Conservation (phyloP, 2,113 vertebrate genomes). For the Neopipo cinnamomea region DNA sequence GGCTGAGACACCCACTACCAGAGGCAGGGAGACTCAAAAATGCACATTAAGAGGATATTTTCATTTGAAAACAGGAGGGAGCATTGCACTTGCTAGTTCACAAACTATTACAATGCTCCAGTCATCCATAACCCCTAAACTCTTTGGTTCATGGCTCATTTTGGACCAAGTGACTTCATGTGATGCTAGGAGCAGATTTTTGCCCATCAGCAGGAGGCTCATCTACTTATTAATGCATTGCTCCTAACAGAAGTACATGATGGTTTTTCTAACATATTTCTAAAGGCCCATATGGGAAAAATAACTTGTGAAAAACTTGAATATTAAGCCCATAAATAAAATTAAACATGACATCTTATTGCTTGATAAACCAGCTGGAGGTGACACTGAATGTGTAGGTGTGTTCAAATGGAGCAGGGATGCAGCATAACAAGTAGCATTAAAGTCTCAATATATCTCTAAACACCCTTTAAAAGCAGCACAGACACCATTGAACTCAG, state of each 20-base stretch:
- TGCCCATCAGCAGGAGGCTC: background rate
- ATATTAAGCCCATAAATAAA: conserved; percentile 45
- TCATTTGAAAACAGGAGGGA: background rate
- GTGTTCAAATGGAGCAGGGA: background rate
- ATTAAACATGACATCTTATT: background rate
- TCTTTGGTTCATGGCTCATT: background rate
- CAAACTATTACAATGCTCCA: background rate
- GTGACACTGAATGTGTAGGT: background rate
- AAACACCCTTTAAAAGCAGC: background rate
- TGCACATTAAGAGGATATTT: background rate
- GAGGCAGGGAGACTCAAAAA: background rate
- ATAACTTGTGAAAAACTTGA: conserved; percentile 12
- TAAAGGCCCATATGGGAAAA: conserved; percentile 16
- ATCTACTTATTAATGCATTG: conserved; percentile 13
- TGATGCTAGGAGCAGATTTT: background rate
- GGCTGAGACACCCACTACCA: background rate
- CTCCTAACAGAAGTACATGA: background rate
- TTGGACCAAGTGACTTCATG: background rate
- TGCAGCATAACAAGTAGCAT: background rate
- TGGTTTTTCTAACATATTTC: conserved; percentile 20
- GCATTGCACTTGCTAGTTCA: background rate
- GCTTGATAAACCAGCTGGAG: background rate
- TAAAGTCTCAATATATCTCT: background rate
- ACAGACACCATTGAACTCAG: background rate
- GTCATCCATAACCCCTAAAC: background rate